A percentile compares a stretch with the other conserved stretches of the same genome.
phyloP scores from a whole-genome alignment of 2,113 vertebrate genomes.

The Amblyopsis rosae region DNA sequence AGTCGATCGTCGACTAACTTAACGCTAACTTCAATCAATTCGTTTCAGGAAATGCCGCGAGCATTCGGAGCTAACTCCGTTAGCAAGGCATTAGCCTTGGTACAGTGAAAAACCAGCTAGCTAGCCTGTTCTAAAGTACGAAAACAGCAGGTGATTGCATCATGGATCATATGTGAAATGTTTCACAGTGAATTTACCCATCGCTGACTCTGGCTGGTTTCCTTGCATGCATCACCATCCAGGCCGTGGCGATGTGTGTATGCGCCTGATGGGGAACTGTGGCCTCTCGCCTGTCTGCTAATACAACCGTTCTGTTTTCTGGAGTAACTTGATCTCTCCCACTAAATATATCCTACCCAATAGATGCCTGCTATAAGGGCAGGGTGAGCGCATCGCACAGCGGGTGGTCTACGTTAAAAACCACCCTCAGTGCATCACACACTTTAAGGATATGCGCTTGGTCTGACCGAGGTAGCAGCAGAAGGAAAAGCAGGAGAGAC shows the following conservation, averaged over 20 bases:
- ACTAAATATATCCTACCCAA: slow-evolving; percentile 15
- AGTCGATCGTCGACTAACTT: slow-evolving; percentile 9
- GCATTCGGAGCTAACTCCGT: slow-evolving; percentile 23
- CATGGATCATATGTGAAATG: not conserved
- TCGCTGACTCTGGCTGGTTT: slow-evolving; percentile 99
- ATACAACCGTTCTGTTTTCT: slow-evolving; percentile 35
- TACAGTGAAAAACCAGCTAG: slow-evolving; percentile 9
- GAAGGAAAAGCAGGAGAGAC: slow-evolving; percentile 35
- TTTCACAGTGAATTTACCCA: slow-evolving; percentile 84
- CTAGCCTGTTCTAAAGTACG: not conserved
- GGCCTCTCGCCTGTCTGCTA: slow-evolving; percentile 62
- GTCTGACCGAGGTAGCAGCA: slow-evolving; percentile 53
- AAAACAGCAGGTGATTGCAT: not conserved
- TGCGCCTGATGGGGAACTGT: slow-evolving; percentile 78
- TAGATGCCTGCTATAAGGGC: slow-evolving; percentile 39
- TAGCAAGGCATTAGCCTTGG: slow-evolving; percentile 32
- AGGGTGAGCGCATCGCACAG: slow-evolving; percentile 51
- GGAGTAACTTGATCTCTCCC: slow-evolving; percentile 50
- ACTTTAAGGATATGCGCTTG: slow-evolving; percentile 19
- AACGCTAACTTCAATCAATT: not conserved
- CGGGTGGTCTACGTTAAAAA: slow-evolving; percentile 44
- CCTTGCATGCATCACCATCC: slow-evolving; percentile 99
- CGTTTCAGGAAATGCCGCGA: slow-evolving; percentile 29
- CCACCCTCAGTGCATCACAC: slow-evolving; percentile 60
- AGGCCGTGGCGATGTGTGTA: slow-evolving; percentile 92